These are phyloP conservation scores for Indicator maculatus DNA, from an alignment of 2,113 vertebrate genomes.

Conservation along the genomic window DNA sequence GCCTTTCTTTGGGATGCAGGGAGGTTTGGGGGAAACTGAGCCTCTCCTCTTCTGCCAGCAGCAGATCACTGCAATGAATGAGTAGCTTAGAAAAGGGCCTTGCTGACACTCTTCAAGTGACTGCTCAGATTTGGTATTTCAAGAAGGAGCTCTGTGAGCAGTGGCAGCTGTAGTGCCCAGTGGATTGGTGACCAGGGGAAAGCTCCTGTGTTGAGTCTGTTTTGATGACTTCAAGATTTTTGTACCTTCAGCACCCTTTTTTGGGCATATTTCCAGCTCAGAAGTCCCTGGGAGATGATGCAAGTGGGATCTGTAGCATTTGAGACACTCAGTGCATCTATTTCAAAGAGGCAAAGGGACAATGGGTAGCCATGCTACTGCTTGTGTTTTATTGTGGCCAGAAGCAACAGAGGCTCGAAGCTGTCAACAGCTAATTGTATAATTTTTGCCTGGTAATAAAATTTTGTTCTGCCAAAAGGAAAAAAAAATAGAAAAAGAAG, in stretches of 20 bases:
- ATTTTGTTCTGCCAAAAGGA: background rate
- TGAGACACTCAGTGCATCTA: background rate
- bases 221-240: background rate
- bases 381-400: background rate
- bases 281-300: background rate
- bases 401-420: background rate
- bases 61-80: background rate
- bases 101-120: background rate
- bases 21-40: accelerated
- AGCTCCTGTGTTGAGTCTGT: background rate
- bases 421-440: background rate
- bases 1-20: background rate
- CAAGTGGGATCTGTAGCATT: background rate
- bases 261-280: background rate
- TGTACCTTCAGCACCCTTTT: background rate
- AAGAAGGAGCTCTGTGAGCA: background rate
- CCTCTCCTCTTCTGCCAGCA: background rate
- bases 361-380: accelerated
- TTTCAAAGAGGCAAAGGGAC: background rate
- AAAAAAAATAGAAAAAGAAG: background rate
- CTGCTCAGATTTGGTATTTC: background rate
- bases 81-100: background rate
- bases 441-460: background rate
- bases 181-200: background rate
- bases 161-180: background rate